phyloP scores from a whole-genome alignment of 2,888 invertebrate genomes.

The Apotomis capreana region DNA sequence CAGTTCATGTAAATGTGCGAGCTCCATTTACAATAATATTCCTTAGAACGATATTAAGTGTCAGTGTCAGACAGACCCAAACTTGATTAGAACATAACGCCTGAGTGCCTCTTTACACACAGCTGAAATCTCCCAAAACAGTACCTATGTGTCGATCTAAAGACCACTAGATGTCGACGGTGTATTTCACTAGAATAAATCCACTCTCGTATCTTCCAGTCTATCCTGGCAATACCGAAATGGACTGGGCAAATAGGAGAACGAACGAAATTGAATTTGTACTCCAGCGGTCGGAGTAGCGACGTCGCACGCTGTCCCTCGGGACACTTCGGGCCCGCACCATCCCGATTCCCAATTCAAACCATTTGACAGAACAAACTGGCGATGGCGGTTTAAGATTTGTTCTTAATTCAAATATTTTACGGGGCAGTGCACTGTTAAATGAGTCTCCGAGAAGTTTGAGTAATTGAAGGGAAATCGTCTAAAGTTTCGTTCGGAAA shows the following conservation, averaged over 20 bases:
- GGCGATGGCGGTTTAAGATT: constrained; percentile 41
- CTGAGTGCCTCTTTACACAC: not conserved
- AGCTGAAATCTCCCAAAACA: constrained; percentile 7
- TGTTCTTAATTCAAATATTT: constrained; percentile 45
- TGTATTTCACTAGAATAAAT: constrained; percentile 54
- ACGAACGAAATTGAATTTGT: constrained; percentile 73
- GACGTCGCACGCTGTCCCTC: constrained; percentile 54
- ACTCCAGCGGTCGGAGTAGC: constrained; percentile 55
- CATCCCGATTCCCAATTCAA: constrained; percentile 53
- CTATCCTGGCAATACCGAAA: constrained; percentile 66
- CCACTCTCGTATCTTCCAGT: constrained; percentile 55
- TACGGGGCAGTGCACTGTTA: constrained; percentile 40
- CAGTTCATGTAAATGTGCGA: not conserved
- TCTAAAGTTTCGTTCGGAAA: constrained; percentile 25
- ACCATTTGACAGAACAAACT: constrained; percentile 52
- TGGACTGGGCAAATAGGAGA: constrained; percentile 68
- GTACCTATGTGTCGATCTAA: constrained; percentile 49
- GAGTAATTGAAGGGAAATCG: constrained; percentile 29
- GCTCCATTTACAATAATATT: not conserved
- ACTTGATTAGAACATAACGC: not conserved
- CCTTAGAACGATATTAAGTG: not conserved
- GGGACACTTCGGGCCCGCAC: constrained; percentile 55
- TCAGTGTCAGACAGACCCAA: not conserved
- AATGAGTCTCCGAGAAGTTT: constrained; percentile 41
- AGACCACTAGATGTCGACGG: constrained; percentile 48